Percentiles rank a stretch among this genome's conserved stretches.
Evolutionary conservation across 2,797 vertebrate genomes (phyloP).

Genomic region (Amphiprion clarkii): DNA sequence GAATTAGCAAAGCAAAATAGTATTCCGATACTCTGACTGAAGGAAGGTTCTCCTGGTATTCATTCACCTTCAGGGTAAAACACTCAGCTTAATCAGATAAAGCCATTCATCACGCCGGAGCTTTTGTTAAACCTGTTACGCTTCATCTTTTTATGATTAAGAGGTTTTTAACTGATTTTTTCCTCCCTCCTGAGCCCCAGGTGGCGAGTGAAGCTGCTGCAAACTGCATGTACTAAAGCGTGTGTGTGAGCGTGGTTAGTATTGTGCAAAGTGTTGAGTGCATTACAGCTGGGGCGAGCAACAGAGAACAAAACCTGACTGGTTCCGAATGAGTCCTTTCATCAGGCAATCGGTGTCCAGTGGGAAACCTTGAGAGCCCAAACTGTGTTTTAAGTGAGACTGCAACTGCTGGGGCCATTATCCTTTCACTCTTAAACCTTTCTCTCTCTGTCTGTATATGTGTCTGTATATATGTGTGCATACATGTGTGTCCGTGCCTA

Average conservation of each 20-base stretch:
- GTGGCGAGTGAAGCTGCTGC: constrained; percentile 60
- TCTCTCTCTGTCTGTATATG: constrained; percentile 73
- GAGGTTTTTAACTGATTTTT: constrained; percentile 64
- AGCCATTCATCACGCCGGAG: constrained; percentile 63
- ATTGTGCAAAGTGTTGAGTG: constrained; percentile 71
- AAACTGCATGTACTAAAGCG: constrained; percentile 49
- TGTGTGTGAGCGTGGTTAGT: constrained; percentile 44
- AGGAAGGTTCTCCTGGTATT: constrained; percentile 51
- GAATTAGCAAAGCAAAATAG: constrained; percentile 57
- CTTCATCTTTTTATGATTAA: constrained; percentile 78
- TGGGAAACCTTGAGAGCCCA: constrained; percentile 84
- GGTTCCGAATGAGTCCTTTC: constrained; percentile 82
- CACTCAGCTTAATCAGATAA: constrained; percentile 69
- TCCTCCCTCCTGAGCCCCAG: constrained; percentile 59
- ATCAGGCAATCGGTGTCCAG: constrained; percentile 76
- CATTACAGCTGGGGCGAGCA: constrained; percentile 65
- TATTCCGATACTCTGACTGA: constrained; percentile 38
- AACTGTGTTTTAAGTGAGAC: constrained; percentile 87
- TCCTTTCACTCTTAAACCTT: constrained; percentile 87
- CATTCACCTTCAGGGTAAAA: constrained; percentile 69
- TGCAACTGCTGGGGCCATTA: constrained; percentile 87
- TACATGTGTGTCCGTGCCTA: constrained; percentile 50
- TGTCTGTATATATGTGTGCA: constrained; percentile 77
- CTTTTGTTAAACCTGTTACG: constrained; percentile 70
- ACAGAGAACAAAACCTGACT: constrained; percentile 77